Base-by-base conservation (phyloP, 2,888 invertebrate genomes). In the Odontothrips loti region DNA sequence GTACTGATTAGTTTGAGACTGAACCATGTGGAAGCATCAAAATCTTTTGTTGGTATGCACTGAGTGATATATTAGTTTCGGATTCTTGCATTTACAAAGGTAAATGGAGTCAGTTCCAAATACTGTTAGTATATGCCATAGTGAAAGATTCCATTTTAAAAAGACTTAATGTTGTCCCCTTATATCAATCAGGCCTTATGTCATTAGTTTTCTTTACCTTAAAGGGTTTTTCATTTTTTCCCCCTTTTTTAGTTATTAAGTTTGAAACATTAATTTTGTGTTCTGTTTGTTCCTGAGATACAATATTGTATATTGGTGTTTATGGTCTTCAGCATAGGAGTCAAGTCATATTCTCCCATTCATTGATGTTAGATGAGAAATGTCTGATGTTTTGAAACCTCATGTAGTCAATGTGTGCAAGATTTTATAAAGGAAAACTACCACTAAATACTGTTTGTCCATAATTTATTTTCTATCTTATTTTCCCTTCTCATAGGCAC, bases 1-100 rank as follows among this genome's bases (percentile, higher is more conserved):
- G 68, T 27, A 75, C 68, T 75, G 68, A 75, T 75, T 75, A 9
- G 68, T 27, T 75, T 27, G 68, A 75, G 68, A 75, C 68, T 75
- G 68, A 75, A 27, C 23, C 68, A 23, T 75, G 11, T 68, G 68
- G 23, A 27, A 75, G 12, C 68, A 75, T 75, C 68, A 27, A 27
- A 27, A 58, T 58, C 20, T 58, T 17, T 15, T 58, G 58, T 58
- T 23, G 27, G 68, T 8, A 75, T 75, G 68, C 23, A 27, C 23
- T 75, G 34, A 43, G 34, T 43, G 34, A 43, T 43, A 43, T 43
- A 43, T 43, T 43, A 43, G 34, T 43, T 43, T 43, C 3, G 34
- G 34, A 43, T 43, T 43, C 34, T 43, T 43, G 34, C 34, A 43
- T 43, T 43, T 43, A 43, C 34, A 43, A 6, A 43, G 34, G 34